Base-by-base conservation (phyloP, 1,140 invertebrate genomes). In the Goniozus legneri region DNA sequence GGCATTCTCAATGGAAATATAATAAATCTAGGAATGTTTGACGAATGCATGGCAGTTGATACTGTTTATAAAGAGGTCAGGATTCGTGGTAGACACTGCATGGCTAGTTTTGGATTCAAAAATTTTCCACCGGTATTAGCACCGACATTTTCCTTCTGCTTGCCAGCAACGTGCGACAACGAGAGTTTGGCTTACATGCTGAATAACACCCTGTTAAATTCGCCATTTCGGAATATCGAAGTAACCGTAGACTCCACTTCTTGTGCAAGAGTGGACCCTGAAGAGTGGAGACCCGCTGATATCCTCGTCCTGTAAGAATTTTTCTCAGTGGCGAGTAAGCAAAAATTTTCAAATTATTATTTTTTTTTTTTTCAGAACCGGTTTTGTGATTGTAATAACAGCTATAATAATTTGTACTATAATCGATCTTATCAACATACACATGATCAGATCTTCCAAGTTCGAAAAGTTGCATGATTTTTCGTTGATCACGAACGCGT, bases 1-100 rank as follows among this genome's bases (percentile, higher is more conserved):
- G 71, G 71, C 12, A 52, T 73, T 18, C 42, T 72, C 3, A 18
- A 32, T 24, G 71, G 69, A 12, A 63, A 71, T 46, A 22, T 64
- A 0, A 44, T 45, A 8, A 56, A 64, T 47, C 46, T 70, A 8
- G 71, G 71, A 31, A 60, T 65, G 44, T 72, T 53, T 37, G 60
- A 67, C 18, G 65, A 71, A 48, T 73, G 71, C 48, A 21, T 65
- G 3, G 18, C 49, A 13, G 35, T 67, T 12, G 21, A 48, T 20
- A 44, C 37, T 8, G 18, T 27, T 2, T 42, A 35, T 13, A 16
- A 32, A 4, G 32, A 44, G 12, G 34, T 32, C 6, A 35, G 27
- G 20, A 50, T 60, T 22, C 47, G 34, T 13, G 58, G 58, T 34
- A 40, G 47, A 10, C 52, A 57, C 43, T 60, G 58, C 24, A 54